Evolutionary conservation across 2,113 vertebrate species (phyloP), one percentile per base, ranked within the genome.

Genomic region (Hippocampus mohnikei): DNA sequence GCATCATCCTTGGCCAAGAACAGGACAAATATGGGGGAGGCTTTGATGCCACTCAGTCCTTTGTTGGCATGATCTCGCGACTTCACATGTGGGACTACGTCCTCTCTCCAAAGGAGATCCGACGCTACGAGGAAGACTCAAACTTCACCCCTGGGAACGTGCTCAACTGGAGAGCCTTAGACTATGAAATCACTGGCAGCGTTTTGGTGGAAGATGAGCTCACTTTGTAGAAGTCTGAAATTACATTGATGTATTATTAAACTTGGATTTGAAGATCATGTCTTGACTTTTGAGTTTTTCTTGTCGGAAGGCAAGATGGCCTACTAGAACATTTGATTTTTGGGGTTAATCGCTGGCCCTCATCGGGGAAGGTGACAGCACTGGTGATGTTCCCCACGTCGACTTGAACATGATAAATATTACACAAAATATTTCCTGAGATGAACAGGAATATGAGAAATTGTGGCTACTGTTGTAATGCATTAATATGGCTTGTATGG

Each of bases 11-110:
- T 37, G 85, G 81, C 37, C 81, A 89, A 37, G 80, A 83, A 1
- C 84, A 81, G 60, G 81, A 85, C 41, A 3, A 0, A 1, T 77
- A 74, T 13, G 78, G 78, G 1, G 65, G 72, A 1, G 41, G 33
- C 1, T 87, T 87, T 9, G 61, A 76, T 12, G 21, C 1, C 3
- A 0, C 0, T 3, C 73, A 81, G 27, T 77, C 67, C 8, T 86
- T 83, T 46, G 27, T 83, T 10, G 79, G 84, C 21, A 70, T 72
- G 76, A 67, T 86, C 21, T 75, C 75, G 2, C 27, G 73, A 20
- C 9, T 89, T 18, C 81, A 89, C 69, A 68, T 82, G 83, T 87
- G 78, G 85, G 69, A 88, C 72, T 23, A 66, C 0, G 52, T 78
- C 8, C 23, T 81, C n/a, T n/a, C 79, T 15, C 5, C 40, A 1